phyloP scores from a whole-genome alignment of 2,888 invertebrate species.

The Nephrotoma guestfalica region DNA sequence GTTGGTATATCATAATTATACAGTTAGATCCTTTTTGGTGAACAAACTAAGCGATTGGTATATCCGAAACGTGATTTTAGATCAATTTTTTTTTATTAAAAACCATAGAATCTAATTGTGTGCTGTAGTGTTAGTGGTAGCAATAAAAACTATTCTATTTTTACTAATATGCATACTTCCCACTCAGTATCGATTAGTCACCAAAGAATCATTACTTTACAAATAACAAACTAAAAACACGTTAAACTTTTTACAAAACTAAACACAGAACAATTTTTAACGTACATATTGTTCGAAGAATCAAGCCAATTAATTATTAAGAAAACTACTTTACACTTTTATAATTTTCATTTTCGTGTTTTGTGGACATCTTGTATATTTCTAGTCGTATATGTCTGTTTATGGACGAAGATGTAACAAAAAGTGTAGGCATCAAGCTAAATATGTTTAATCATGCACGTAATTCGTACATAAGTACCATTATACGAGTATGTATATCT shows the following conservation, averaged over 20 bases:
- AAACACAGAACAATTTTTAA: not conserved
- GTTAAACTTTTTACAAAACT: not conserved
- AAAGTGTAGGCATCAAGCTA: too few species aligned
- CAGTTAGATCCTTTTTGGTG: not conserved
- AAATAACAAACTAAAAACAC: not conserved
- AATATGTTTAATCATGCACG: too few species aligned
- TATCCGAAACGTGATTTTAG: not conserved
- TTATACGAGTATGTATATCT: too few species aligned
- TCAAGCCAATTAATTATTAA: not conserved
- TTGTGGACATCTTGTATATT: not conserved
- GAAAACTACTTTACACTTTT: not conserved
- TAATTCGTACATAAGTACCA: too few species aligned
- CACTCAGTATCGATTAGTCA: not conserved
- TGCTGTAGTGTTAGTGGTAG: not conserved
- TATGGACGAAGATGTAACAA: too few species aligned
- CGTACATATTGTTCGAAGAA: not conserved
- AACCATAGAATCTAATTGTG: not conserved
- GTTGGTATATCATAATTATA: not conserved
- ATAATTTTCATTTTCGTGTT: not conserved
- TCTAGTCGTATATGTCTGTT: too few species aligned
- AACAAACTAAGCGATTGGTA: not conserved
- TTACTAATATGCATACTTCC: not conserved
- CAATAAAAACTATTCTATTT: too few species aligned
- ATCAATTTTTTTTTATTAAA: not conserved
- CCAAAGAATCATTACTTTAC: not conserved